These are phyloP conservation scores for Melanerpes formicivorus DNA, from an alignment of 2,113 vertebrate species.

Conservation along the genomic window DNA sequence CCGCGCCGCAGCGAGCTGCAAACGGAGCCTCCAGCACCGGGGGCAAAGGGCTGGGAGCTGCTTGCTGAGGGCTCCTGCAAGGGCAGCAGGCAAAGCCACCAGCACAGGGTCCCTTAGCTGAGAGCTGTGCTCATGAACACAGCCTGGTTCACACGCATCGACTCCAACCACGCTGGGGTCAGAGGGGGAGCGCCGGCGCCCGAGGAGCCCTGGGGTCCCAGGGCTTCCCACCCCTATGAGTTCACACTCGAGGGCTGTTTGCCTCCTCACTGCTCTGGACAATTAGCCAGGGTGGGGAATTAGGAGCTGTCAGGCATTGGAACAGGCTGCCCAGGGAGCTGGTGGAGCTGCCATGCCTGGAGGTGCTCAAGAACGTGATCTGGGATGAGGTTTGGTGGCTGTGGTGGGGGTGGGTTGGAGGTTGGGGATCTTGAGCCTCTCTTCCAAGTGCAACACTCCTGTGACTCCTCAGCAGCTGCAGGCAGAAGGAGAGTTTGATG, in stretches of 20 bases:
- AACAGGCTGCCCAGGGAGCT: too few species aligned
- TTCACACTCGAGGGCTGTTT: not conserved
- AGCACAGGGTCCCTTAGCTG: not conserved
- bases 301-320: too few species aligned
- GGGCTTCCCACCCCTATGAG: not conserved
- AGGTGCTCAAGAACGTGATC: too few species aligned
- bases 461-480: not conserved
- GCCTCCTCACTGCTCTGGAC: not conserved
- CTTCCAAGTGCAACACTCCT: too few species aligned
- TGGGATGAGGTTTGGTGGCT: too few species aligned
- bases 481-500: not conserved
- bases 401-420: too few species aligned
- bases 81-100: not conserved
- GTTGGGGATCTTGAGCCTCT: too few species aligned
- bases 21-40: too few species aligned
- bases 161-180: not conserved
- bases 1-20: not conserved
- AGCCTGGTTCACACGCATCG: conserved; percentile 15
- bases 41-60: not conserved
- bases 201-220: too few species aligned
- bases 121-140: not conserved
- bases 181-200: not conserved
- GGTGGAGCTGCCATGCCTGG: too few species aligned
- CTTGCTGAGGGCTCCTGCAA: conserved; percentile 3
- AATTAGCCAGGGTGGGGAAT: too few species aligned